Base-by-base conservation (phyloP, 1,140 invertebrate genomes). In the Euura lappo region DNA sequence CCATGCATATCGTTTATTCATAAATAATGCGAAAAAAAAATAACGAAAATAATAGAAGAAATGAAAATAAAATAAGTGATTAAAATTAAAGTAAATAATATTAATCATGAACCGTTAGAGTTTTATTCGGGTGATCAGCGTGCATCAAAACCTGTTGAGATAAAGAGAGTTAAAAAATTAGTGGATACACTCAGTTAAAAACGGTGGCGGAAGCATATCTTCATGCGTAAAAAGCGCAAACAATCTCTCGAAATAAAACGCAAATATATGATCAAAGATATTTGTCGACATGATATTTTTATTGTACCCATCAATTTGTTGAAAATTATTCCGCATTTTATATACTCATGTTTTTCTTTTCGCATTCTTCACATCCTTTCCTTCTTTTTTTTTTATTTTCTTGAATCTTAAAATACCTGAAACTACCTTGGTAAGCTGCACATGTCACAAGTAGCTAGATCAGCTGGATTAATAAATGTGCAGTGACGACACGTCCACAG, bases 401-500 rank as follows among this genome's bases (percentile, higher is more conserved):
- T 28, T 28, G 28, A 28, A 60, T 60, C 13, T 60, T 60, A 11
- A 60, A 60, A 60, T 60, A 60, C 51, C 28, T 60, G 8, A 71
- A 74, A 43, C 82, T 88, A 92, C 90, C 93, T 92, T 65, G 97
- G 97, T 82, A 98, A 90, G 80, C 92, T 92, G 89, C 97, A 99
- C 91, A 98, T 98, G 84, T 98, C 97, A 89, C 97, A 99, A 74
- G 90, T 90, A 71, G 87, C 90, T 68, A 91, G 88, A 68, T 92
- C 91, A 68, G 92, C 86, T 73, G 90, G 90, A 90, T 99, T 99
- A 79, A 97, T 91, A 86, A 94, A 99, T 72, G 97, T 99, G 90
- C 97, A 99, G 80, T 97, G 93, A 73, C 91, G 91, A 87, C 97
- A 99, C 8, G 95, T 97, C 97, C 97, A 99, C 72, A 92, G 85